These are phyloP conservation scores for Riparia riparia DNA, from an alignment of 2,113 vertebrate species.

Conservation along the genomic window DNA sequence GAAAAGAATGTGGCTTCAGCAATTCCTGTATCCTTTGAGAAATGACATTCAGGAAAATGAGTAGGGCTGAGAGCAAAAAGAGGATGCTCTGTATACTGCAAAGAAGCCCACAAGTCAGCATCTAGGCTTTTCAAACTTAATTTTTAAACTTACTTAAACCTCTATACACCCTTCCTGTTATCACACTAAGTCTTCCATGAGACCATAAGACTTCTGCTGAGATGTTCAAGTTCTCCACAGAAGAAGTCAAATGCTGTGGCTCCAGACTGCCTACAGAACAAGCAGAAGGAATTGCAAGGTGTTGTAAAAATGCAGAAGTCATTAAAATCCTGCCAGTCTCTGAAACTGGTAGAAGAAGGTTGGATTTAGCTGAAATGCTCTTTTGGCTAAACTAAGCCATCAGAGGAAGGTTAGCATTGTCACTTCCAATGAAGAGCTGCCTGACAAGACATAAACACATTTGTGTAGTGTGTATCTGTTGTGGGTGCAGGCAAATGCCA, in stretches of 20 bases:
- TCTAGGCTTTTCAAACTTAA: neutral
- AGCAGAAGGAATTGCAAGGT: neutral
- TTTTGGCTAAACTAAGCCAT: neutral
- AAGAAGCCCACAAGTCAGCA: neutral
- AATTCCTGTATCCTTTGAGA: neutral
- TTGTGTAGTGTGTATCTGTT: accelerated
- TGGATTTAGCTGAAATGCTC: neutral
- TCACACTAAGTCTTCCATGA: neutral
- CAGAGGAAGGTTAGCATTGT: neutral
- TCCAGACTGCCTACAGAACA: neutral
- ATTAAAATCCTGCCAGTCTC: neutral
- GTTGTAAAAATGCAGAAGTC: neutral
- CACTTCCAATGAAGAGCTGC: neutral
- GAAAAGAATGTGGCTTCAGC: neutral
- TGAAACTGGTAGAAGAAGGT: neutral
- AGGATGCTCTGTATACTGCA: neutral
- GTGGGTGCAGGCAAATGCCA: neutral
- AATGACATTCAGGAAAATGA: neutral
- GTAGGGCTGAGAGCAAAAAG: neutral
- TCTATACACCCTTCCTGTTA: neutral
- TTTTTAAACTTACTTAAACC: neutral
- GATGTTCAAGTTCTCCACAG: neutral
- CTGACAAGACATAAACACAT: neutral
- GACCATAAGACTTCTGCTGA: neutral
- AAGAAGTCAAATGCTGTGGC: neutral